Conservation (phyloP, 2,113 vertebrate species). For the Perccottus glenii region DNA sequence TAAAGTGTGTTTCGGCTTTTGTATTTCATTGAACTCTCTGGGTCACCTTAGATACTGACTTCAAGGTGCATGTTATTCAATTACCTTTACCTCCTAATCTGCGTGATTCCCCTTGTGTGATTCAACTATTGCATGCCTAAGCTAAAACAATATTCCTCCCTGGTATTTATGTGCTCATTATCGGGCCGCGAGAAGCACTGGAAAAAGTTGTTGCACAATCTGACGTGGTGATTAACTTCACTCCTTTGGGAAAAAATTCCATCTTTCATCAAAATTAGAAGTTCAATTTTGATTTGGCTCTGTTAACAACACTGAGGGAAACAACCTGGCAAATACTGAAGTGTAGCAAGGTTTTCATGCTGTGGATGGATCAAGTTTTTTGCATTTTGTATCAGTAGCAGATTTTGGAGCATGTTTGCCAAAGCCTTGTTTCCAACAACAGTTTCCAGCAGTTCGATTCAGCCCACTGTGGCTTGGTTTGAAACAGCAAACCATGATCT, state of each 20-base stretch:
- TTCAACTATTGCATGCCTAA: conserved; percentile 8
- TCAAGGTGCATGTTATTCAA: neutral
- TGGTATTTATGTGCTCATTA: conserved; percentile 20
- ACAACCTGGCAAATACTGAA: neutral
- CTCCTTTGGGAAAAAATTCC: conserved; percentile 24
- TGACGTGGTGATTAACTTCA: conserved; percentile 14
- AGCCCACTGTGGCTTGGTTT: neutral
- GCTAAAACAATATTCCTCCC: conserved; percentile 25
- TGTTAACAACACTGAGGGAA: neutral
- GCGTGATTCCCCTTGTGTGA: conserved; percentile 11
- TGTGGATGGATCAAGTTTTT: neutral
- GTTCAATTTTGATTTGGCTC: conserved; percentile 14
- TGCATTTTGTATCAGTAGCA: neutral
- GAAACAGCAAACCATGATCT: neutral
- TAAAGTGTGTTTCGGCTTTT: too few relatives aligned
- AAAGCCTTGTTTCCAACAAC: neutral
- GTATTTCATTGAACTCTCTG: too few relatives aligned
- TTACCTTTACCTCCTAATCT: conserved; percentile 17
- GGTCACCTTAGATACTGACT: neutral
- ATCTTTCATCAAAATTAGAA: conserved; percentile 18
- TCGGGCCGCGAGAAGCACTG: neutral
- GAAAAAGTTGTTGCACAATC: conserved; percentile 1
- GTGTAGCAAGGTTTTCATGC: neutral
- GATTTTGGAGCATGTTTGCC: neutral
- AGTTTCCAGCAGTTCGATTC: neutral